phyloP scores from a whole-genome alignment of 2,888 invertebrate genomes.

The Rhamphomyia laevipes region DNA sequence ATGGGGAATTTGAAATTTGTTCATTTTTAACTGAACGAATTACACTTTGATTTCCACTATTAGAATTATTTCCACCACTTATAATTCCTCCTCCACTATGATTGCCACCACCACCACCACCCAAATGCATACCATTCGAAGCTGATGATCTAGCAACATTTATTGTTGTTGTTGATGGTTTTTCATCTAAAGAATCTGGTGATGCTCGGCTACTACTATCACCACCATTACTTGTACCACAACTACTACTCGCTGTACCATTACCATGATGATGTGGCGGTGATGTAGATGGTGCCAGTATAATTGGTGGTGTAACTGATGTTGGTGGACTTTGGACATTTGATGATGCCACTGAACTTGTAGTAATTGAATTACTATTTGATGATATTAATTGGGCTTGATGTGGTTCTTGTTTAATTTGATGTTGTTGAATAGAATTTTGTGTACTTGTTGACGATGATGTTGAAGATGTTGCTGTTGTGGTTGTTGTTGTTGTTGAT shows the following conservation, averaged over 20 bases:
- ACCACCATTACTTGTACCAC: constrained; percentile 26
- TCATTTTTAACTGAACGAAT: constrained; percentile 37
- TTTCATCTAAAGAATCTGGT: constrained; percentile 35
- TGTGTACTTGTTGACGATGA: constrained; percentile 14
- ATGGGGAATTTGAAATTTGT: constrained; percentile 32
- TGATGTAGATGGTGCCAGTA: constrained; percentile 19
- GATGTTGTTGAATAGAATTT: constrained; percentile 17
- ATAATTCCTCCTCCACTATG: neutral
- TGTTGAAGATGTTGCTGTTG: constrained; percentile 12
- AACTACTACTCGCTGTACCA: constrained; percentile 25
- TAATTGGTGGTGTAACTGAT: constrained; percentile 16
- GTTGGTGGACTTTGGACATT: constrained; percentile 9
- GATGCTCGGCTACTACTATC: constrained; percentile 32
- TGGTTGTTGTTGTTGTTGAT: constrained; percentile 15
- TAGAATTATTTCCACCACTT: constrained; percentile 20
- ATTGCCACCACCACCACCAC: neutral
- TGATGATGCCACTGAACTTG: constrained; percentile 8
- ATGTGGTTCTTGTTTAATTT: constrained; percentile 15
- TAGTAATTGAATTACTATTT: constrained; percentile 16
- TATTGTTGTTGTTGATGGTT: constrained; percentile 27
- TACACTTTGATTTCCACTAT: constrained; percentile 29
- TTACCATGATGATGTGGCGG: constrained; percentile 23
- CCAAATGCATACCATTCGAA: constrained; percentile 2
- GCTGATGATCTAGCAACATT: constrained; percentile 4
- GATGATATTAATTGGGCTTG: too few species aligned